These are phyloP conservation scores for Geococcyx californianus DNA, from an alignment of 2,113 vertebrate genomes.

Conservation along the genomic window DNA sequence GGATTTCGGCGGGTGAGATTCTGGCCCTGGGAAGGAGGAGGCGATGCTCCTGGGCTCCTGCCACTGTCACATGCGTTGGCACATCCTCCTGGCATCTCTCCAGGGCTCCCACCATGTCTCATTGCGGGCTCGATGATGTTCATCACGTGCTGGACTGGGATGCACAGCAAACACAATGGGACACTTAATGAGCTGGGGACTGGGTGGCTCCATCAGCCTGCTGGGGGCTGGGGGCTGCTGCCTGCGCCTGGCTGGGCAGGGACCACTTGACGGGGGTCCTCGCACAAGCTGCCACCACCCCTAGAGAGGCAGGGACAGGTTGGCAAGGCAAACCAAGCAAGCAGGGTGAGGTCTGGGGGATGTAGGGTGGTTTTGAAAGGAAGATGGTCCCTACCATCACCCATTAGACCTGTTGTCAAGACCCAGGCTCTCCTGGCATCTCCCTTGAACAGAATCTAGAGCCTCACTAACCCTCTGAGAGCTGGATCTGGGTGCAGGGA, in stretches of 20 bases:
- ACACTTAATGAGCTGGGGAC: background rate
- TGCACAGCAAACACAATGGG: background rate
- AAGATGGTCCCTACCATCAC: background rate
- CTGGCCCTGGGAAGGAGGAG: background rate
- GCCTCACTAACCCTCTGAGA: too few species aligned
- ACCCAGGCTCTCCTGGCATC: background rate
- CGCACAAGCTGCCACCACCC: accelerated
- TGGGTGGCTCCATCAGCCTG: background rate
- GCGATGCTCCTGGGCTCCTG: background rate
- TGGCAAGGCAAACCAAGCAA: background rate
- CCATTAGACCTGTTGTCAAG: too few species aligned
- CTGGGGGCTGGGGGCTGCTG: background rate
- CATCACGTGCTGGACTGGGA: background rate
- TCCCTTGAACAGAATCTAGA: too few species aligned
- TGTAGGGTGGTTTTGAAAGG: background rate
- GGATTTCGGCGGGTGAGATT: accelerated
- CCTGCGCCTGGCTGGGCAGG: background rate
- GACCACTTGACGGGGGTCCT: background rate
- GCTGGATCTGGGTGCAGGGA: background rate
- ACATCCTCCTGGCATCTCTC: background rate
- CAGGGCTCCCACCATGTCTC: background rate
- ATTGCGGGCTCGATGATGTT: accelerated
- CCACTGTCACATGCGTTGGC: accelerated
- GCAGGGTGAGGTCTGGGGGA: background rate
- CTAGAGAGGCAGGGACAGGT: background rate